phyloP scores from a whole-genome alignment of 2,113 vertebrate genomes.

The Gymnarchus niloticus region DNA sequence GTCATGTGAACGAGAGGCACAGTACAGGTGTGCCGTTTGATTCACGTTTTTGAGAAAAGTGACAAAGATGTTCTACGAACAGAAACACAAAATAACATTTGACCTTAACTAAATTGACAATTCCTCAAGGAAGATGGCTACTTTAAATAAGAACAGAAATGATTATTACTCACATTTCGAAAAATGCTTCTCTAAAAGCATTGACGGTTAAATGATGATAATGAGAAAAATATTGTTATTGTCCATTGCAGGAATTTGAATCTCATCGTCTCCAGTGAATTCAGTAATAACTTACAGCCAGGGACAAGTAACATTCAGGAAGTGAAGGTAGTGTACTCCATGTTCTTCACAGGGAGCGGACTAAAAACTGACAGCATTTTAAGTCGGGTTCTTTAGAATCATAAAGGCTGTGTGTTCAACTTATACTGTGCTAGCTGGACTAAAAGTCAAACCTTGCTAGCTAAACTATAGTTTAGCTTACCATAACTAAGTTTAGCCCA shows the following conservation, averaged over 20 bases:
- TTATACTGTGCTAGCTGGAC: neutral
- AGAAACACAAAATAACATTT: neutral
- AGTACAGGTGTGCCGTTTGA: neutral
- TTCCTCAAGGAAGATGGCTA: neutral
- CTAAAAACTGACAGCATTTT: neutral
- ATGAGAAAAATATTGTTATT: no score
- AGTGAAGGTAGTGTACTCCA: neutral
- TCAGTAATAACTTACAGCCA: neutral
- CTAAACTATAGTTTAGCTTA: neutral
- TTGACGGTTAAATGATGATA: neutral
- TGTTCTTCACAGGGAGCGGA: neutral
- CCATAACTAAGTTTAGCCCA: neutral
- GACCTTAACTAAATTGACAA: neutral
- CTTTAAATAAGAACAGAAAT: neutral
- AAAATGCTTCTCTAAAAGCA: no score
- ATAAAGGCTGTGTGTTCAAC: neutral
- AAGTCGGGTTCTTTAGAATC: neutral
- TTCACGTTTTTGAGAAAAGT: neutral
- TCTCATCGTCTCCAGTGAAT: no score
- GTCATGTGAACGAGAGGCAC: neutral
- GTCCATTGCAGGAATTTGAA: no score
- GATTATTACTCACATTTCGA: neutral
- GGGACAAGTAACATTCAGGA: neutral
- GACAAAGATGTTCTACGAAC: neutral
- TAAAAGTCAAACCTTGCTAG: neutral